These are phyloP conservation scores for Marasmarcha lunaedactyla DNA, from an alignment of 2,888 invertebrate species.

Conservation along the genomic window DNA sequence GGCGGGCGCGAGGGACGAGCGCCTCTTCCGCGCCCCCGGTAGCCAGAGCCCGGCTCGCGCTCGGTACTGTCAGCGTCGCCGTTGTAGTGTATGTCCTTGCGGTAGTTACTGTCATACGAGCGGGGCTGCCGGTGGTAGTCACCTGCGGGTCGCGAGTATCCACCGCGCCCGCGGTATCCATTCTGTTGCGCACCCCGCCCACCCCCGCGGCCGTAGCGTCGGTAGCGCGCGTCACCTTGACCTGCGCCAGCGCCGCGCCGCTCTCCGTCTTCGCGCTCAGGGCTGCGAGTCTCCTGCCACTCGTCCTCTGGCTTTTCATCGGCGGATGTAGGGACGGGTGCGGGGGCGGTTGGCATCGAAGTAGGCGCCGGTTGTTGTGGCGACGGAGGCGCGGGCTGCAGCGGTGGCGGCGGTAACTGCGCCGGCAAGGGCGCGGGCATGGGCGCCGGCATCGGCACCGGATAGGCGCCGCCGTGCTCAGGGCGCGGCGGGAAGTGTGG, in stretches of 20 bases:
- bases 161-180: conserved; percentile 50
- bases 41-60: conserved; percentile 62
- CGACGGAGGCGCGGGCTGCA: conserved; percentile 18
- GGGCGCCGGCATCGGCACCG: conserved; percentile 22
- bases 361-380: conserved; percentile 26
- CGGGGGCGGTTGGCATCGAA: conserved; percentile 55
- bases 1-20: conserved; percentile 41
- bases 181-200: conserved; percentile 52
- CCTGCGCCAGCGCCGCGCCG: conserved; percentile 50
- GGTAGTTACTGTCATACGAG: conserved; percentile 33
- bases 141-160: conserved; percentile 36
- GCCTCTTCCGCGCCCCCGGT: conserved; percentile 67
- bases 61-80: conserved; percentile 53
- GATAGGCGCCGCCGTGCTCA: conserved; percentile 38
- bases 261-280: conserved; percentile 44
- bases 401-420: conserved; percentile 23
- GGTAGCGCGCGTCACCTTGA: conserved; percentile 42
- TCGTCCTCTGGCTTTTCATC: conserved; percentile 38
- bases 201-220: conserved; percentile 45
- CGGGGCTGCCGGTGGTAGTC: conserved; percentile 43
- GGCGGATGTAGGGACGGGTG: conserved; percentile 23
- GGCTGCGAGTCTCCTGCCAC: conserved; percentile 41
- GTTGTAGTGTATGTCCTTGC: conserved; percentile 25
- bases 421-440: conserved; percentile 59
- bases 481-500: conserved; percentile 67